A percentile compares a stretch with the other conserved stretches of the same genome.
These are phyloP conservation scores for Apistogramma diplotaenia DNA, from an alignment of 2,113 vertebrate species.

Conservation along the genomic window DNA sequence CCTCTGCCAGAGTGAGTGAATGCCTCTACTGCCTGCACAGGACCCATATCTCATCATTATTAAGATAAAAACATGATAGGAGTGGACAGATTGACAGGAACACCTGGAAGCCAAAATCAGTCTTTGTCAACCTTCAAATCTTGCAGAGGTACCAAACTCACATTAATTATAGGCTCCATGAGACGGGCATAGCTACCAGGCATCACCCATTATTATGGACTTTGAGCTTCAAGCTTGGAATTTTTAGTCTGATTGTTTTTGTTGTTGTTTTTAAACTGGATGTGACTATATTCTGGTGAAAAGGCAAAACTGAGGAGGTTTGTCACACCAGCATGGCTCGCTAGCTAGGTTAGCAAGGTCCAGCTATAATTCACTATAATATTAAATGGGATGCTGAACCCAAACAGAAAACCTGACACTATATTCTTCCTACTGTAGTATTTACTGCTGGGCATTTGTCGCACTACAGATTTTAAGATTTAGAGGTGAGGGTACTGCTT, in stretches of 20 bases:
- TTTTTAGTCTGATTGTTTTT: background rate
- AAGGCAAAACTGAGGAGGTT: fast-evolving
- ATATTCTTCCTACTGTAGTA: background rate
- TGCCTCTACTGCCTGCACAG: background rate
- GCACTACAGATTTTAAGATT: background rate
- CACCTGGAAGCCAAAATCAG: conserved; percentile 18
- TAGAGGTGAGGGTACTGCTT: background rate
- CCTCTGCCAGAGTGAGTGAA: background rate
- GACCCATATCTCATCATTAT: conserved; percentile 21
- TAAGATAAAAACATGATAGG: conserved; percentile 23
- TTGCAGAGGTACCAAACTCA: background rate
- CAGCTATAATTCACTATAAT: background rate
- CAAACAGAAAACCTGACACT: background rate
- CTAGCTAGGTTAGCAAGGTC: background rate
- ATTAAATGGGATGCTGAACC: background rate
- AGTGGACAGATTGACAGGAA: conserved; percentile 29
- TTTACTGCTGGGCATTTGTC: background rate
- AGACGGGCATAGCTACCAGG: background rate
- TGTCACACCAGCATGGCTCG: background rate
- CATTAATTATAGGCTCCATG: background rate
- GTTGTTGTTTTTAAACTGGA: background rate
- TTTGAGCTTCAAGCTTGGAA: background rate
- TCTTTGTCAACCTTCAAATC: conserved; percentile 4
- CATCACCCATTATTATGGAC: too few relatives aligned
- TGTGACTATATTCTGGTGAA: background rate